Conservation (phyloP, 2,113 vertebrate species). For the Chlamydotis undulata region DNA sequence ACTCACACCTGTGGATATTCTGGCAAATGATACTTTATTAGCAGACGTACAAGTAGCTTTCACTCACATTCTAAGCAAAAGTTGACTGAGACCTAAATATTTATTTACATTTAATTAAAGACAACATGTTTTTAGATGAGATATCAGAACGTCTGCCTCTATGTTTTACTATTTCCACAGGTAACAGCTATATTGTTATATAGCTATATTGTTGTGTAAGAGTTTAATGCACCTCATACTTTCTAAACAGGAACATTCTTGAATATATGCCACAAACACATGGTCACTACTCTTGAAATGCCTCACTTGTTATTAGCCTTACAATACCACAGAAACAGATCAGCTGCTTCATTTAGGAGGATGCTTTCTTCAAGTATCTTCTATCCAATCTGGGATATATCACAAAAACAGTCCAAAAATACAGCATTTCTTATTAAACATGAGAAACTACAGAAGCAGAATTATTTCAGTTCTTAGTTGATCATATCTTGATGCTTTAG, state of each 20-base stretch:
- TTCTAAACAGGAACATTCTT: not conserved
- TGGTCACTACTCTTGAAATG: not conserved
- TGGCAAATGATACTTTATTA: not conserved
- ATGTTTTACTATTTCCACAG: not conserved
- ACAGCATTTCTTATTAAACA: not conserved
- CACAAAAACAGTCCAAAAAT: not conserved
- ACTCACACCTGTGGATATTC: not conserved
- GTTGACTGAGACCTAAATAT: not conserved
- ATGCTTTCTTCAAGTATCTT: not conserved
- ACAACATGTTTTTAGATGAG: not conserved
- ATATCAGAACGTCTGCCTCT: not conserved
- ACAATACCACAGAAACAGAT: not conserved
- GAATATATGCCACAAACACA: not conserved
- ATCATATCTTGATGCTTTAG: not conserved
- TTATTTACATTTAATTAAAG: not conserved
- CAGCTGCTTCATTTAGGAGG: not conserved
- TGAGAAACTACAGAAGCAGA: not conserved
- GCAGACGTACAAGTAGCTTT: not conserved
- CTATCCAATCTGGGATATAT: not conserved
- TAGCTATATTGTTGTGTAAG: not conserved
- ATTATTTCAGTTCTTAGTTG: not conserved
- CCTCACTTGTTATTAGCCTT: not conserved
- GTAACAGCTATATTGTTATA: not conserved
- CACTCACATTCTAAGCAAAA: not conserved
- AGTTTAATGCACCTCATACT: not conserved